Conservation (phyloP, 2,113 vertebrate species). For the Cyanocitta stelleri region DNA sequence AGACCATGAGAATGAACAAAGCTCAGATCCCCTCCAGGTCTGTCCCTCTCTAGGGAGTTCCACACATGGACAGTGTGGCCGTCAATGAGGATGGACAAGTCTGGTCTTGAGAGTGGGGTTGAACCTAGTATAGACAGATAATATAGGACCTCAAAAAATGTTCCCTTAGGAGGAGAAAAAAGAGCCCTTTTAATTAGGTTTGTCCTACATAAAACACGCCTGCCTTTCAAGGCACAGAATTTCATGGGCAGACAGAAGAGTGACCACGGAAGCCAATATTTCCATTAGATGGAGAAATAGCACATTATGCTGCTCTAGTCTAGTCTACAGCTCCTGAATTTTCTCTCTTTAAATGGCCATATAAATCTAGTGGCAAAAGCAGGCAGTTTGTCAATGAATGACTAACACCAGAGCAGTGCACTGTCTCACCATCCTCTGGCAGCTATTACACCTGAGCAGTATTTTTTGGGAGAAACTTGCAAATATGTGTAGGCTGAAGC, state of each 20-base stretch:
- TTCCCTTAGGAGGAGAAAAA: background rate
- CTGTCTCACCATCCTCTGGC: background rate
- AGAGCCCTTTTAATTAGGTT: background rate
- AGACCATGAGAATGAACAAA: background rate
- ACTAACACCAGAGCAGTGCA: background rate
- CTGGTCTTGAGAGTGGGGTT: background rate
- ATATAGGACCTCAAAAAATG: background rate
- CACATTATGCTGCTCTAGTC: conserved; percentile 57
- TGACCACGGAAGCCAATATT: conserved; percentile 52
- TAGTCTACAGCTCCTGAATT: conserved; percentile 31
- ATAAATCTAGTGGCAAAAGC: conserved; percentile 62
- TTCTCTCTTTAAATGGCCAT: conserved; percentile 58
- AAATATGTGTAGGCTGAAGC: background rate
- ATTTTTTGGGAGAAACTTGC: background rate
- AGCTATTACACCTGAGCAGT: background rate
- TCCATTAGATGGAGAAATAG: conserved; percentile 73
- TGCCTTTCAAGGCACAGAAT: background rate
- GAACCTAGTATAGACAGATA: background rate
- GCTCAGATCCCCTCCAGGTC: background rate
- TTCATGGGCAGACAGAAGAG: background rate
- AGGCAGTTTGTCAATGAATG: conserved; percentile 33
- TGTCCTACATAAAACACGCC: background rate
- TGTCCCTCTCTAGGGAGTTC: background rate
- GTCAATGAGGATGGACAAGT: background rate
- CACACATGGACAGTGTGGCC: background rate